These are phyloP conservation scores for Drosophila mimetica DNA, from an alignment of 2,888 invertebrate species.

Conservation along the genomic window DNA sequence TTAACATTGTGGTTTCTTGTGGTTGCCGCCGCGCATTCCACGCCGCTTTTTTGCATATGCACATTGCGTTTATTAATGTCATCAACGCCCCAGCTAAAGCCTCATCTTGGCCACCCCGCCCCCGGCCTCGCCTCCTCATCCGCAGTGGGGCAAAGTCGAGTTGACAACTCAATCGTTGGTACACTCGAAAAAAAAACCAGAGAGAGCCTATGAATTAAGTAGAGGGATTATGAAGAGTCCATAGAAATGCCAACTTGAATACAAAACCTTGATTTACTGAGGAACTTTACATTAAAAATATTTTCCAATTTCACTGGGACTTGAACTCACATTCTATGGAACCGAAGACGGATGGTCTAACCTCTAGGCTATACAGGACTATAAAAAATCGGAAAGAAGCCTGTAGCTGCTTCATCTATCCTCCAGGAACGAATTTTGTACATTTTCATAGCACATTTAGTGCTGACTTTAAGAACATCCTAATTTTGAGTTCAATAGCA, in stretches of 20 bases:
- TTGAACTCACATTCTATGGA: too few species aligned
- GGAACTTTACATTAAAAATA: not conserved
- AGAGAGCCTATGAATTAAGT: not conserved
- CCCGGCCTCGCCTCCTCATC: constrained; percentile 20
- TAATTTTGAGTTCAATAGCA: too few species aligned
- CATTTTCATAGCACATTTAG: too few species aligned
- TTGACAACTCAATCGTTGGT: constrained; percentile 76
- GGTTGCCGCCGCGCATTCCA: constrained; percentile 33
- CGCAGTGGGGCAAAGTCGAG: constrained; percentile 35
- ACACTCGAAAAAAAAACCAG: constrained; percentile 14
- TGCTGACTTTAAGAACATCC: too few species aligned
- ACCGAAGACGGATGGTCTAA: too few species aligned
- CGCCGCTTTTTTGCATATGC: constrained; percentile 59
- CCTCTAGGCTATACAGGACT: too few species aligned
- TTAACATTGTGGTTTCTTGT: constrained; percentile 28
- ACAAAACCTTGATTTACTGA: not conserved
- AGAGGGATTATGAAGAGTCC: too few species aligned
- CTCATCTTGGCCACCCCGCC: constrained; percentile 12
- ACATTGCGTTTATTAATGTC: constrained; percentile 71
- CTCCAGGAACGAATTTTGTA: too few species aligned
- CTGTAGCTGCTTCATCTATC: too few species aligned
- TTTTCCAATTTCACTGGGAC: too few species aligned
- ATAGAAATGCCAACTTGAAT: too few species aligned
- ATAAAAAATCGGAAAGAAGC: too few species aligned
- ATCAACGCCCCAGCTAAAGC: constrained; percentile 64